Conservation (phyloP, 2,888 invertebrate genomes). For the Drosophila leonis region DNA sequence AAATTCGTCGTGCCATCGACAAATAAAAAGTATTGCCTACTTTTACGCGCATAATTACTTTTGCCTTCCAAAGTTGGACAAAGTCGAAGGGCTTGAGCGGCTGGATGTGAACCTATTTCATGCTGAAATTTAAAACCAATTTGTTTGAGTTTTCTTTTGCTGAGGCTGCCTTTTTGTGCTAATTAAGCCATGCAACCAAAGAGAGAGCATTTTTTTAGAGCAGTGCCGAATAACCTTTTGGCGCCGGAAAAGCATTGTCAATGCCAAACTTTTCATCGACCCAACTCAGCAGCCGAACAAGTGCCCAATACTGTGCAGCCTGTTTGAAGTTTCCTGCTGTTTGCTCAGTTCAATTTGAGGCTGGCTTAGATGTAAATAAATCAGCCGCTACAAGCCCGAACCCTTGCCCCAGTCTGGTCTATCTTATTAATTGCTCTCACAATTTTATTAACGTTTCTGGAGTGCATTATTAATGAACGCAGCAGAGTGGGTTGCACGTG, state of each 20-base stretch:
- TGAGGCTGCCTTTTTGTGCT: constrained; percentile 58
- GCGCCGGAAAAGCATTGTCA: constrained; percentile 32
- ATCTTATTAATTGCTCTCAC: constrained; percentile 63
- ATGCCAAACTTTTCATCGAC: constrained; percentile 52
- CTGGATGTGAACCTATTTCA: constrained; percentile 33
- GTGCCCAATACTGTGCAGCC: constrained; percentile 43
- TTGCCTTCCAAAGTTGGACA: constrained; percentile 8
- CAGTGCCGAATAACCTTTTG: constrained; percentile 29
- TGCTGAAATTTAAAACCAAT: constrained; percentile 71
- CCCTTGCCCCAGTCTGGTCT: constrained; percentile 3
- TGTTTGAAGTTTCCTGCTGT: constrained; percentile 57
- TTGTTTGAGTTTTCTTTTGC: constrained; percentile 45
- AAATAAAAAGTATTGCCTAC: constrained; percentile 42
- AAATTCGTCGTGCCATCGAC: neutral
- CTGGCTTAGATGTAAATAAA: constrained; percentile 59
- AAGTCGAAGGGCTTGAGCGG: constrained; percentile 18
- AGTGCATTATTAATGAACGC: constrained; percentile 38
- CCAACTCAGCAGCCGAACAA: constrained; percentile 34
- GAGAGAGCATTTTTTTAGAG: constrained; percentile 29
- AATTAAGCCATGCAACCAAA: constrained; percentile 57
- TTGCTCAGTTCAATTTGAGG: constrained; percentile 49
- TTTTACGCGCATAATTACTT: constrained; percentile 65
- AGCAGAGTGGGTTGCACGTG: neutral
- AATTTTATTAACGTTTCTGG: constrained; percentile 52
- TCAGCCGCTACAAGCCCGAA: constrained; percentile 42